Base-by-base conservation (phyloP, 2,113 vertebrate species). In the Uria lomvia region DNA sequence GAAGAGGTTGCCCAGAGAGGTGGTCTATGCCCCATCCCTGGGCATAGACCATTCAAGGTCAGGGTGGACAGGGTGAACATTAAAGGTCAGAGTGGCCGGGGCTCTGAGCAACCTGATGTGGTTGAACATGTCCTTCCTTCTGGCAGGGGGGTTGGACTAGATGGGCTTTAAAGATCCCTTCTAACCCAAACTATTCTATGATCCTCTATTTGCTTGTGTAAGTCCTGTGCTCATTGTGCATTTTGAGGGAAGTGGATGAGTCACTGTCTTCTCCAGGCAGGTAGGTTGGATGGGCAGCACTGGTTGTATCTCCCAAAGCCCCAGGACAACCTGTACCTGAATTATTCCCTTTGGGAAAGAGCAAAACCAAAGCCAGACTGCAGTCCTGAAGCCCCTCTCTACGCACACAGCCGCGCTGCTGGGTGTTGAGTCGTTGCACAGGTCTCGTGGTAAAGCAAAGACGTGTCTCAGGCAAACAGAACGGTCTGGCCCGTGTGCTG, bases 331-430 rank as follows among this genome's bases (percentile, higher is more conserved):
- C 65, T 62, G 8, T 17, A 42, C n/a, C 60, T 55, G 45, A 74
- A 9, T 30, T 38, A 79, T 26, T 36, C 40, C 32, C 27, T 71
- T 50, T 82, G 34, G n/a, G 43, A 67, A 75, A 72, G 23, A 40
- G n/a, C 38, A 53, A 43, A 89, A 30, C 55, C 60, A 67, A n/a
- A 89, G 72, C 23, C 59, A 62, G 21, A 1, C 10, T 34, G 16
- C 9, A 26, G 22, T 4, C 59, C 73, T 70, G 42, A 32, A 47
- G 4, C 4, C 38, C 43, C 22, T 42, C 45, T 45, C 77, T 15
- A 8, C 1, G 2, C 17, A 12, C 18, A 0, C 1, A 42, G 60
- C 20, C 56, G 15, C 1, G 0, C 4, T 81, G 47, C n/a, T 78
- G 27, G 0, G 0, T 12, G 24, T 8, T 38, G 19, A 5, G 5